A percentile compares a stretch with the other conserved stretches of the same genome.
Evolutionary conservation across 2,797 vertebrate genomes (phyloP).

Genomic region (Miopithecus talapoin): DNA sequence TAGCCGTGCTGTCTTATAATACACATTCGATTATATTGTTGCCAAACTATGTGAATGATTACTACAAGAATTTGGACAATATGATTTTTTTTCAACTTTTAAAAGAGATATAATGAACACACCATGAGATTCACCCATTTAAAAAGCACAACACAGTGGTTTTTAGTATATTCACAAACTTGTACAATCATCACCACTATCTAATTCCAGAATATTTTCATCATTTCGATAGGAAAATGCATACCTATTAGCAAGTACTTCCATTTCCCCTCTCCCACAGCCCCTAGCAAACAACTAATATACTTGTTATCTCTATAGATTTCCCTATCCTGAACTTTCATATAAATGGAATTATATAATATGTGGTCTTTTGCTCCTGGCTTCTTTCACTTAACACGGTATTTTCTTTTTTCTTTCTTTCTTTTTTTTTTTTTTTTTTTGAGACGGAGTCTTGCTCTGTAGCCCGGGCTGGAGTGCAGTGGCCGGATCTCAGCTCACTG

Average conservation of each 20-base stretch:
- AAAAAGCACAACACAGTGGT: background rate
- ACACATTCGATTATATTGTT: background rate
- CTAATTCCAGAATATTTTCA: background rate
- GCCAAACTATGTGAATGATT: background rate
- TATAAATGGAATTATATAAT: background rate
- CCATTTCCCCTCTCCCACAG: background rate
- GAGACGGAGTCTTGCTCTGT: too few relatives aligned
- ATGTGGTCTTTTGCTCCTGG: background rate
- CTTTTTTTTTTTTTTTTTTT: too few relatives aligned
- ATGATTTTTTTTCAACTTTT: background rate
- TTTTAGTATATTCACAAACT: background rate
- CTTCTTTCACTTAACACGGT: background rate
- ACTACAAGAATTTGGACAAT: background rate
- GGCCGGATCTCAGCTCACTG: too few relatives aligned
- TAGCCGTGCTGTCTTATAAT: background rate
- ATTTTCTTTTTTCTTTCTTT: too few relatives aligned
- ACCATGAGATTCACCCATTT: background rate
- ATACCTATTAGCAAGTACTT: background rate
- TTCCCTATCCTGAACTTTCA: background rate
- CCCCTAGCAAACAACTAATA: background rate
- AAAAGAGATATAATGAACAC: background rate
- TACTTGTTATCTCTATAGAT: background rate
- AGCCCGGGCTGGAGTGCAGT: too few relatives aligned
- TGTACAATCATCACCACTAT: background rate
- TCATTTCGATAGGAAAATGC: background rate